Percentiles rank a stretch among this genome's conserved stretches.
Evolutionary conservation across 1,140 invertebrate species (phyloP).

Genomic region (Drosophila carrolli): DNA sequence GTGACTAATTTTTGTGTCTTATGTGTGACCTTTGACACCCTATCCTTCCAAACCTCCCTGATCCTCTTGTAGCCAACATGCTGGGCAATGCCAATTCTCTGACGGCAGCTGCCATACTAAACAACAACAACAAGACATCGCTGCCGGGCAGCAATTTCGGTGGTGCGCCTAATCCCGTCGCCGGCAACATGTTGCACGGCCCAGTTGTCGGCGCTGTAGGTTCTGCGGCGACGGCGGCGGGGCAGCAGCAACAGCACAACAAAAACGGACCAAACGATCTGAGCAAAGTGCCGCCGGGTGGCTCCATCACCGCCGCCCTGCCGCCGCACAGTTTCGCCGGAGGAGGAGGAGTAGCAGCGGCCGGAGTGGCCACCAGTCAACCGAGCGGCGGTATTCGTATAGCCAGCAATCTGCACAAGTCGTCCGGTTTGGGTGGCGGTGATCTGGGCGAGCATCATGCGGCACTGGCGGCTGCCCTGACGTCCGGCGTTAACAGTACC

Average conservation of each 20-base stretch:
- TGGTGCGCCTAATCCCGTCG: conserved; percentile 9
- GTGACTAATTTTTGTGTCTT: conserved; percentile 44
- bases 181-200: conserved; percentile 23
- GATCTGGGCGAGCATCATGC: conserved; percentile 70
- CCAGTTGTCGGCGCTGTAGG: conserved; percentile 22
- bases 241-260: conserved; percentile 33
- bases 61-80: conserved; percentile 48
- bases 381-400: conserved; percentile 70
- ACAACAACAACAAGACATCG: conserved; percentile 71
- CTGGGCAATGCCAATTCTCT: conserved; percentile 60
- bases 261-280: conserved; percentile 70
- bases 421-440: conserved; percentile 24
- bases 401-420: conserved; percentile 81
- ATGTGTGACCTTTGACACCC: background rate
- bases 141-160: conserved; percentile 44
- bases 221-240: conserved; percentile 11
- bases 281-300: conserved; percentile 29
- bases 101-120: conserved; percentile 67
- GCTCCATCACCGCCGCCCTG: conserved; percentile 30
- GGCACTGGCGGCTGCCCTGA: conserved; percentile 54
- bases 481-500: conserved; percentile 36
- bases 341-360: conserved; percentile 8
- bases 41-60: background rate
- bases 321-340: conserved; percentile 31
- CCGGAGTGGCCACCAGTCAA: conserved; percentile 28